Percentiles rank a stretch among this genome's conserved stretches.
Conservation (phyloP, 2,888 invertebrate genomes). For the Drosophila bunnanda region DNA sequence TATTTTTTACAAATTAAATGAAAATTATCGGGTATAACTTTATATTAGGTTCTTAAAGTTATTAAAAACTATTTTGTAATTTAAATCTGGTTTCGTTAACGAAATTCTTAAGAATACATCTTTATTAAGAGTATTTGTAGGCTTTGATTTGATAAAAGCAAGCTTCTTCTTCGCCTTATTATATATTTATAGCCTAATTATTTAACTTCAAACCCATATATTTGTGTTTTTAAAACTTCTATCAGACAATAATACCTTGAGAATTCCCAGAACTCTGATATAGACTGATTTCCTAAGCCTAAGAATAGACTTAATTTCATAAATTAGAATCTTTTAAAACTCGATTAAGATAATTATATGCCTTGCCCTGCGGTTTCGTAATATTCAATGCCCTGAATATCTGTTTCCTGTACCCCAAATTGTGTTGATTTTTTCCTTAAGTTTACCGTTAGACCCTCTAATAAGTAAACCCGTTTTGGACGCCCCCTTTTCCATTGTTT, state of each 20-base stretch:
- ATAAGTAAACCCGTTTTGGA: slow-evolving; percentile 22
- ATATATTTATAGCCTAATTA: too few relatives aligned
- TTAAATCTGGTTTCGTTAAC: background rate
- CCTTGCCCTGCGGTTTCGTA: background rate
- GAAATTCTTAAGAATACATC: background rate
- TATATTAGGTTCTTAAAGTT: background rate
- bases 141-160: background rate
- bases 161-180: background rate
- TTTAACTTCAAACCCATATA: too few relatives aligned
- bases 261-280: background rate
- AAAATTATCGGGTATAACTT: background rate
- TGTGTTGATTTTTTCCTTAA: slow-evolving; percentile 2
- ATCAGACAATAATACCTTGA: background rate
- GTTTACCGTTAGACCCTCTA: slow-evolving; percentile 21
- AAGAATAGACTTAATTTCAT: background rate
- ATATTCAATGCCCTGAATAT: background rate
- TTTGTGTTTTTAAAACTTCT: background rate
- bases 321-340: slow-evolving; percentile 10
- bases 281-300: background rate
- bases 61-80: background rate
- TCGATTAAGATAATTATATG: slow-evolving; percentile 13
- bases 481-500: background rate
- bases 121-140: too few relatives aligned
- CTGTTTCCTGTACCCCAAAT: background rate
- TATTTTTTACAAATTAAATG: background rate